A percentile compares a stretch with the other conserved stretches of the same genome.
These are phyloP conservation scores for Spinus pinus DNA, from an alignment of 2,797 vertebrate species.

Conservation along the genomic window DNA sequence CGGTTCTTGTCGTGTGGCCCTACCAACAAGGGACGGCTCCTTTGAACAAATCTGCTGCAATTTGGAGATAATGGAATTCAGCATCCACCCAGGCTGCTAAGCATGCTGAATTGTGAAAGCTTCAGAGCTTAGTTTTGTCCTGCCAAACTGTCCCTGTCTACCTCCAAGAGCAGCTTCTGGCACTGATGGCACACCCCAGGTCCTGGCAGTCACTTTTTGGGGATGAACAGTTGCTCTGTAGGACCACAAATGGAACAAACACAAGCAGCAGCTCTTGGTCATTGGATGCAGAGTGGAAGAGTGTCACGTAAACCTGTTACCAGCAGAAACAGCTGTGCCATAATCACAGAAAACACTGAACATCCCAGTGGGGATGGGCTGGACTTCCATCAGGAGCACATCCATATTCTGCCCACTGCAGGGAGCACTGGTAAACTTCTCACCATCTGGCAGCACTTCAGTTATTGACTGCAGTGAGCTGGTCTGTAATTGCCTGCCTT, in stretches of 20 bases:
- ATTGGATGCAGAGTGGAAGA: background rate
- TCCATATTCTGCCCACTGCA: background rate
- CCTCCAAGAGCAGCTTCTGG: background rate
- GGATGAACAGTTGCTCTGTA: background rate
- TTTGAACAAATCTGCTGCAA: slow-evolving; percentile 46
- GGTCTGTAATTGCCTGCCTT: background rate
- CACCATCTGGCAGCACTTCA: background rate
- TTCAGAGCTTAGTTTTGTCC: background rate
- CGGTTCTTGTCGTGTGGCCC: slow-evolving; percentile 42
- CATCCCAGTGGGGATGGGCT: background rate
- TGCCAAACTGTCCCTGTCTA: background rate
- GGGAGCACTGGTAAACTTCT: background rate
- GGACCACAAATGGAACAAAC: background rate
- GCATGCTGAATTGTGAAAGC: background rate
- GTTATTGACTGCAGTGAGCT: background rate
- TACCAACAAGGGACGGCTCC: background rate
- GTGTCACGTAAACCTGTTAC: background rate
- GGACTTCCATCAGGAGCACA: background rate
- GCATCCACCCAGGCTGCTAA: slow-evolving; percentile 37
- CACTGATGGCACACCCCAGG: background rate
- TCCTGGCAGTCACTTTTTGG: background rate
- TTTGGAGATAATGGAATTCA: slow-evolving; percentile 42
- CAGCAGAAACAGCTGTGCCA: background rate
- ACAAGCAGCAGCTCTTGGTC: background rate
- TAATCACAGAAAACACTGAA: background rate